These are phyloP conservation scores for Pocillopora meandrina DNA, from an alignment of 92 coral and sea anemone species.

Conservation along the genomic window DNA sequence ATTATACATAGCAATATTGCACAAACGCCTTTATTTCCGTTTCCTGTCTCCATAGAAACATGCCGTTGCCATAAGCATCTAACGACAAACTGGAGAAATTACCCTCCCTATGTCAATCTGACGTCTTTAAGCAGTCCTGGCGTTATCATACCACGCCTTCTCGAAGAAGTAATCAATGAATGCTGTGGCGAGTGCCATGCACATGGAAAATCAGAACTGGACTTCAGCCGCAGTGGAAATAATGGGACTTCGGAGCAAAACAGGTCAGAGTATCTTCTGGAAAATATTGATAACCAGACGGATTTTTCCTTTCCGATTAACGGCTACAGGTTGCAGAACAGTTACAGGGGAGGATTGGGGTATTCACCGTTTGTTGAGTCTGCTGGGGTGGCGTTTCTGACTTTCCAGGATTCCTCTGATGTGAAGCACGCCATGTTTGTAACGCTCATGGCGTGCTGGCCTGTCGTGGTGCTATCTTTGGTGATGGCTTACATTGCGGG, in stretches of 20 bases:
- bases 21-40: neutral
- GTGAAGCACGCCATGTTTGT: conserved; percentile 51
- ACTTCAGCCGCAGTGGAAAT: conserved; percentile 25
- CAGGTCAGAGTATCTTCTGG: conserved; percentile 29
- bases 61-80: conserved; percentile 57
- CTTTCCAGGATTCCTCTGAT: conserved; percentile 27
- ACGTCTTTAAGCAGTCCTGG: conserved; percentile 33
- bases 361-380: conserved; percentile 75
- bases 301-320: conserved; percentile 79
- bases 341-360: conserved; percentile 65
- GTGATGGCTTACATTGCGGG: conserved; percentile 70
- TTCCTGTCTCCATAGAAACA: conserved; percentile 44
- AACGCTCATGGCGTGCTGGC: conserved; percentile 58
- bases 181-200: conserved; percentile 58
- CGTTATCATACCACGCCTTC: conserved; percentile 49
- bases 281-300: conserved; percentile 59
- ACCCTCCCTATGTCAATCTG: conserved; percentile 58
- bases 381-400: conserved; percentile 76
- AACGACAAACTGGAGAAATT: conserved; percentile 64
- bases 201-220: conserved; percentile 36
- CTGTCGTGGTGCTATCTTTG: conserved; percentile 55
- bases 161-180: conserved; percentile 27
- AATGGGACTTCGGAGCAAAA: conserved; percentile 17
- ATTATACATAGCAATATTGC: neutral
- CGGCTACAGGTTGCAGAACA: conserved; percentile 66